Conservation (phyloP, 37 sponge, comb jelly and placozoan genomes). For the Geodia barretti region DNA sequence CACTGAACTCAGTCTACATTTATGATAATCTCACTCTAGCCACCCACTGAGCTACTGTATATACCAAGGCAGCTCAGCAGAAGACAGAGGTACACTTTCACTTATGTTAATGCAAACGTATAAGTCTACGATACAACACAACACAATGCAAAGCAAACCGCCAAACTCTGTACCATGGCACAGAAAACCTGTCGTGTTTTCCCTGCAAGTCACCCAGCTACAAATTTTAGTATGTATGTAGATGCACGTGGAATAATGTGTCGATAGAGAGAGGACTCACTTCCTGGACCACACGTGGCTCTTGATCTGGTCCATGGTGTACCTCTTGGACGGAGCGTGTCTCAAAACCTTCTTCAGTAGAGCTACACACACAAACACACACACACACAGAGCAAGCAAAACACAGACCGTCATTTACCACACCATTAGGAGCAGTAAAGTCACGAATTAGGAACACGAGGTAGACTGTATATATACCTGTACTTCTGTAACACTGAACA, state of each 20-base stretch:
- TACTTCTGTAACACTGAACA: no score
- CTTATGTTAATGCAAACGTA: no score
- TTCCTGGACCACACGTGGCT: constrained; percentile 81
- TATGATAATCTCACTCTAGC: no score
- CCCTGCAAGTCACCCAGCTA: background rate
- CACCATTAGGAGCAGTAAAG: background rate
- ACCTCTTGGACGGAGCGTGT: constrained; percentile 63
- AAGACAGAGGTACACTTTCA: no score
- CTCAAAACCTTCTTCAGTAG: constrained; percentile 84
- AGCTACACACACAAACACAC: constrained; percentile 36
- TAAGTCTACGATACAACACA: no score
- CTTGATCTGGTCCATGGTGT: constrained; percentile 68
- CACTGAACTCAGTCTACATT: no score
- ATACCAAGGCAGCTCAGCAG: no score
- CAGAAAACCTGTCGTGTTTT: no score
- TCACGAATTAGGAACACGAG: background rate
- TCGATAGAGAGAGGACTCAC: constrained; percentile 21
- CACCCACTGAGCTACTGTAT: no score
- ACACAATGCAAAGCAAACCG: no score
- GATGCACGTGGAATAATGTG: background rate
- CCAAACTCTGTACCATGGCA: no score
- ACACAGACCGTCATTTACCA: background rate
- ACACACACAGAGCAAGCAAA: background rate
- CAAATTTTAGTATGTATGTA: background rate
- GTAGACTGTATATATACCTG: background rate